These are phyloP conservation scores for Stenolophus ochropezus DNA, from an alignment of 2,888 invertebrate species.

Conservation along the genomic window DNA sequence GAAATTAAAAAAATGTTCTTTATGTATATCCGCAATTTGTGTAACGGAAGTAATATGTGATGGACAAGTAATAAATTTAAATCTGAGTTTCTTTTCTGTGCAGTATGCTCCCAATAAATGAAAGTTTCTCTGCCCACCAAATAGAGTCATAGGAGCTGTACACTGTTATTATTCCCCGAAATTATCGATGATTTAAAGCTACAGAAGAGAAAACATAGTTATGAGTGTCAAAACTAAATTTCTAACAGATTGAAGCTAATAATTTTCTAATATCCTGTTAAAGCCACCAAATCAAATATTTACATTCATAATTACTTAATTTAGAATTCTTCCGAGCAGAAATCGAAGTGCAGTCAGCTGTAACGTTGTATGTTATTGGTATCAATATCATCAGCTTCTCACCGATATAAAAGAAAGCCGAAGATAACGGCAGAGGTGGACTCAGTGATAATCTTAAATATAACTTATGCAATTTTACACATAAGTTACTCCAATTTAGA, in stretches of 20 bases:
- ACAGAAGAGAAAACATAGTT: background rate
- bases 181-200: background rate
- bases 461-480: no score
- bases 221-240: background rate
- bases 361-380: background rate
- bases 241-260: background rate
- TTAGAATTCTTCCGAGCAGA: background rate
- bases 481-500: no score
- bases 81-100: background rate
- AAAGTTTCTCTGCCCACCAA: background rate
- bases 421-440: background rate
- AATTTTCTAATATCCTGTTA: conserved; percentile 17
- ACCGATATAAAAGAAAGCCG: background rate
- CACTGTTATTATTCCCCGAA: background rate
- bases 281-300: conserved; percentile 13
- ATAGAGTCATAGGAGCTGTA: background rate
- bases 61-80: no score
- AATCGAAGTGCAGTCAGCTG: background rate
- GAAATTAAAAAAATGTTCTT: no score
- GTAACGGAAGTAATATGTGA: no score
- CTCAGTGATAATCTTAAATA: background rate
- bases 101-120: background rate
- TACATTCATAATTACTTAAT: conserved; percentile 37
- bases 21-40: no score
- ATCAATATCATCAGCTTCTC: background rate